phyloP scores from a whole-genome alignment of 2,797 vertebrate genomes.

The Vespertilio murinus region DNA sequence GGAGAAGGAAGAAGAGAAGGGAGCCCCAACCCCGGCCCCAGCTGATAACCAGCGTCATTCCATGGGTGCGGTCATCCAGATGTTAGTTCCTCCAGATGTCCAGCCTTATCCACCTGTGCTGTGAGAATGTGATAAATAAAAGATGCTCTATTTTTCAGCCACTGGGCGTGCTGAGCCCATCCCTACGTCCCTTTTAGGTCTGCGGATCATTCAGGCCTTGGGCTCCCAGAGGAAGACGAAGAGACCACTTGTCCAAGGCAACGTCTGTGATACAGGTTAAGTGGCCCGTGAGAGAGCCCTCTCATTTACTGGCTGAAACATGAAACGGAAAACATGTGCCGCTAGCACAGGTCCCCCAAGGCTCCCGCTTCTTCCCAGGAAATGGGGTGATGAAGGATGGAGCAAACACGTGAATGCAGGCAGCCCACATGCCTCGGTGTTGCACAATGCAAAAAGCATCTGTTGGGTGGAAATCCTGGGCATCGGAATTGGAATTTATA shows the following conservation, averaged over 20 bases:
- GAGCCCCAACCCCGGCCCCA: neutral
- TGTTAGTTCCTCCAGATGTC: slow-evolving; percentile 53
- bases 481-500: slow-evolving; percentile 72
- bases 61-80: slow-evolving; percentile 40
- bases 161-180: neutral
- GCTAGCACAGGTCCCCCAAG: slow-evolving; percentile 45
- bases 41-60: slow-evolving; percentile 12
- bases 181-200: neutral
- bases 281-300: slow-evolving; percentile 62
- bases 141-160: neutral
- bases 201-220: slow-evolving; percentile 53
- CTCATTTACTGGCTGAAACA: slow-evolving; percentile 79
- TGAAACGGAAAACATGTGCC: slow-evolving; percentile 76
- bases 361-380: slow-evolving; percentile 67
- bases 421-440: slow-evolving; percentile 61
- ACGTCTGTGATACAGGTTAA: slow-evolving; percentile 71
- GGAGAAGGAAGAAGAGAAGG: neutral
- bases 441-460: slow-evolving; percentile 79
- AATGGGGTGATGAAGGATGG: slow-evolving; percentile 74
- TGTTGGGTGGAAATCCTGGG: slow-evolving; percentile 73
- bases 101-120: neutral
- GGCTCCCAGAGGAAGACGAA: slow-evolving; percentile 55
- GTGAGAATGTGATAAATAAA: neutral
- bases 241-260: slow-evolving; percentile 70
- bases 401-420: slow-evolving; percentile 64